A percentile compares a stretch with the other conserved stretches of the same genome.
Evolutionary conservation across 1,140 invertebrate species (phyloP).

Genomic region (Dendroctonus valens): DNA sequence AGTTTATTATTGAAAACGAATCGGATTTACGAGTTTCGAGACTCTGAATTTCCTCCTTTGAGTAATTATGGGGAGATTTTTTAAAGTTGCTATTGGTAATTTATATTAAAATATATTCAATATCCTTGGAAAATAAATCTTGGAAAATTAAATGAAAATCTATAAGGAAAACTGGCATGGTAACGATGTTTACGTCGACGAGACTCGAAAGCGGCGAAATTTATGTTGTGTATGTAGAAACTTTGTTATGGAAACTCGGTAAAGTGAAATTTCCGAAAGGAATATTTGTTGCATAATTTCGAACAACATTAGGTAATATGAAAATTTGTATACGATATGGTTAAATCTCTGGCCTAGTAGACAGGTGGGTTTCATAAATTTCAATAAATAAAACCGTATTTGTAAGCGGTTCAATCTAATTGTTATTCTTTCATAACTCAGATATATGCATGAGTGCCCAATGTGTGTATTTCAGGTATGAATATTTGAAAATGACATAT

Average conservation of each 20-base stretch:
- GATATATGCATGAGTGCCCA: no score
- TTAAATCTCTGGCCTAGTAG: no score
- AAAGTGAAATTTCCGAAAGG: constrained; percentile 19
- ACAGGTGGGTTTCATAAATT: no score
- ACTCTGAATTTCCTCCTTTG: constrained; percentile 10
- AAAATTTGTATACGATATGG: no score
- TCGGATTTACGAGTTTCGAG: constrained; percentile 17
- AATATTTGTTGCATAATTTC: not conserved
- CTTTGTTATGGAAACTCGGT: constrained; percentile 18
- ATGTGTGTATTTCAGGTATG: no score
- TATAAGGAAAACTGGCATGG: constrained; percentile 2
- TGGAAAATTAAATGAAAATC: constrained; percentile 23
- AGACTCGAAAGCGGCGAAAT: constrained; percentile 10
- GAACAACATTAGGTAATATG: no score
- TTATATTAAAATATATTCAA: constrained; percentile 20
- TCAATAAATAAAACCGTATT: no score
- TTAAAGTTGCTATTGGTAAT: constrained; percentile 16
- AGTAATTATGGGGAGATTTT: constrained; percentile 19
- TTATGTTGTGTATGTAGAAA: constrained; percentile 17
- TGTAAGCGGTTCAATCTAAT: no score
- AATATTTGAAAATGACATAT: no score
- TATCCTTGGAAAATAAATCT: constrained; percentile 9
- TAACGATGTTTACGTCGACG: constrained; percentile 14
- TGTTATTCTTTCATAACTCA: no score
- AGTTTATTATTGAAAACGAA: constrained; percentile 23